These are phyloP conservation scores for Caprella mutica DNA, from an alignment of 2,888 invertebrate species.

Conservation along the genomic window DNA sequence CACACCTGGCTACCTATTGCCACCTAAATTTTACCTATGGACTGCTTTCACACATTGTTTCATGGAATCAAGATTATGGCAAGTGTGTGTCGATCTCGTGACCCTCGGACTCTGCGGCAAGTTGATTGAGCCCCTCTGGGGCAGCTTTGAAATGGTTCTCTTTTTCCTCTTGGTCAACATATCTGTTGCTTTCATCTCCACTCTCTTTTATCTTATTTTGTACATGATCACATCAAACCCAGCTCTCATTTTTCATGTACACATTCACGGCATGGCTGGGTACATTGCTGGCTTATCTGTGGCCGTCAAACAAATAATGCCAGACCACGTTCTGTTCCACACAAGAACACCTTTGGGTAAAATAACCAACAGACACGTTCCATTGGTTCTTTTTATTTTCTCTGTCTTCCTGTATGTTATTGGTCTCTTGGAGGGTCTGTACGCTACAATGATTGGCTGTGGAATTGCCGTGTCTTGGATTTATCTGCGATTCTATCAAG, in stretches of 20 bases:
- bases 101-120: conserved; percentile 91
- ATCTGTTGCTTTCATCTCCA: conserved; percentile 76
- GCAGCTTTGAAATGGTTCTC: conserved; percentile 79
- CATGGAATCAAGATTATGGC: conserved; percentile 90
- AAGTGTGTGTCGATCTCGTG: conserved; percentile 78
- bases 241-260: conserved; percentile 72
- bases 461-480: conserved; percentile 86
- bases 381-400: conserved; percentile 65
- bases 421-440: conserved; percentile 76
- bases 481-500: conserved; percentile 89
- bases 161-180: conserved; percentile 87
- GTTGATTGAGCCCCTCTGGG: conserved; percentile 92
- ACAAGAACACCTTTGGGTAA: conserved; percentile 50
- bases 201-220: conserved; percentile 76
- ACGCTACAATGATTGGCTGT: conserved; percentile 88
- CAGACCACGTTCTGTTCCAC: conserved; percentile 82
- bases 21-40: conserved; percentile 77
- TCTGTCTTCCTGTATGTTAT: conserved; percentile 69
- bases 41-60: conserved; percentile 93
- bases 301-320: conserved; percentile 94
- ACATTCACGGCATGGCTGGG: conserved; percentile 86
- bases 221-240: conserved; percentile 79
- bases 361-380: conserved; percentile 64
- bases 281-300: conserved; percentile 79
- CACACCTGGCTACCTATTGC: conserved; percentile 81